Base-by-base conservation (phyloP, 2,113 vertebrate genomes). In the Ceyx margarethae region DNA sequence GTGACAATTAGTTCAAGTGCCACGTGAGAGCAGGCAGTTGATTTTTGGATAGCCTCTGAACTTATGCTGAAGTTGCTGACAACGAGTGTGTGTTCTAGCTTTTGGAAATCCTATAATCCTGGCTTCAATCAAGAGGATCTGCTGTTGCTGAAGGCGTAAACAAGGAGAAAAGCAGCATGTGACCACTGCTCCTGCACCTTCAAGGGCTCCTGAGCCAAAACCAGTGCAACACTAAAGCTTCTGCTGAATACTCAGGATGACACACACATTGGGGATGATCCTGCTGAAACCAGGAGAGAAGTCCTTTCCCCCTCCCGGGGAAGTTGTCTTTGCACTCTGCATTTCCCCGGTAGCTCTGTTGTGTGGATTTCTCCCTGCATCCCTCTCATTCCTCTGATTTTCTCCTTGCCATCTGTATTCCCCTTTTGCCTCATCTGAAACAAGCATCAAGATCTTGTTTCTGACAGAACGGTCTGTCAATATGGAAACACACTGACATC, bases 41-140 rank as follows among this genome's bases (percentile, higher is more conserved):
- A 87, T 93, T 96, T 93, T 85, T 94, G 94, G 92, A 93, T 68
- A 78, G 89, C n/a, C 72, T 85, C 85, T 81, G 81, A 95, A 93
- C 68, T 87, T 77, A 72, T 72, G 79, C 94, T 37, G 87, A 94
- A 95, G 94, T 95, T 89, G 85, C 92, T 93, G 93, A 96, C 89
- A 91, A 94, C 2, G 6, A 87, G 53, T 74, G 67, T 48, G 61
- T 78, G 64, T 89, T 93, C 91, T 87, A 91, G 92, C 95, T 95
- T 93, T 96, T 96, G 87, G 91, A 96, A 96, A 94, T 96, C 91
- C 92, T 94, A 78, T 87, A 94, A 96, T 96, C 81, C 95, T 95
- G 92, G 81, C 89, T 96, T 94, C 95, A 92, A 64, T 96, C 91
- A 91, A 92, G 72, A 91, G 68, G 85, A 93, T 94, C 87, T 94